These are phyloP conservation scores for Ashinkailepas kermadecensis DNA, from an alignment of 2,888 invertebrate genomes.

Conservation along the genomic window DNA sequence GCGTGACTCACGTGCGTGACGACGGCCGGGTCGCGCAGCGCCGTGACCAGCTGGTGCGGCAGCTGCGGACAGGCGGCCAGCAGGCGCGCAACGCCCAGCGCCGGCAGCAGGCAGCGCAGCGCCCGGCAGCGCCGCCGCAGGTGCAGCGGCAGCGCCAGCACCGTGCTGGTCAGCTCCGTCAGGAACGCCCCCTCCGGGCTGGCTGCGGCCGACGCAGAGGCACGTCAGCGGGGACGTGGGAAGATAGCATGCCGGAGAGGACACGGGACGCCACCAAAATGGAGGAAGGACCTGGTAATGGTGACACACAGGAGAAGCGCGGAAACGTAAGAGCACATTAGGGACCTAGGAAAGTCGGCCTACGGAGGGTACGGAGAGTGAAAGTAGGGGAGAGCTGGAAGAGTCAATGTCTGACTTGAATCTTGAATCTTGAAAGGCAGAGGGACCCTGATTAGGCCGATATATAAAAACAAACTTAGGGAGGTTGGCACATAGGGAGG, in stretches of 20 bases:
- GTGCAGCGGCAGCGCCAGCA: not conserved
- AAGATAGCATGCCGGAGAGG: not conserved
- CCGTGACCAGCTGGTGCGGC: not conserved
- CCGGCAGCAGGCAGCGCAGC: slow-evolving; percentile 19
- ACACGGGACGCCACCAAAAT: too few relatives aligned
- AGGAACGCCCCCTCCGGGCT: not conserved
- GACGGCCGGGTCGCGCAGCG: not conserved
- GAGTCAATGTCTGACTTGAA: too few relatives aligned
- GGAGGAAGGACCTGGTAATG: too few relatives aligned
- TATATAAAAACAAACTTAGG: too few relatives aligned
- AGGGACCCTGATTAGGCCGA: too few relatives aligned
- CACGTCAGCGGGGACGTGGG: not conserved
- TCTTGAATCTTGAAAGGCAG: too few relatives aligned
- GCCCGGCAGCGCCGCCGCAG: slow-evolving; percentile 8
- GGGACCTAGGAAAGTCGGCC: too few relatives aligned
- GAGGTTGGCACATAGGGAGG: too few relatives aligned
- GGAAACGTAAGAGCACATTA: too few relatives aligned
- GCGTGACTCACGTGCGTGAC: not conserved
- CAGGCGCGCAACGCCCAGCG: slow-evolving; percentile 4
- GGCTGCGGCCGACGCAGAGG: not conserved
- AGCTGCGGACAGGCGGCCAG: slow-evolving; percentile 1
- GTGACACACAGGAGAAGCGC: too few relatives aligned
- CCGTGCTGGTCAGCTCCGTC: not conserved
- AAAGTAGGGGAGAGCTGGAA: too few relatives aligned
- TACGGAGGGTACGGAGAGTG: too few relatives aligned